Evolutionary conservation across 2,888 invertebrate species (phyloP).

Genomic region (Neria commutata): DNA sequence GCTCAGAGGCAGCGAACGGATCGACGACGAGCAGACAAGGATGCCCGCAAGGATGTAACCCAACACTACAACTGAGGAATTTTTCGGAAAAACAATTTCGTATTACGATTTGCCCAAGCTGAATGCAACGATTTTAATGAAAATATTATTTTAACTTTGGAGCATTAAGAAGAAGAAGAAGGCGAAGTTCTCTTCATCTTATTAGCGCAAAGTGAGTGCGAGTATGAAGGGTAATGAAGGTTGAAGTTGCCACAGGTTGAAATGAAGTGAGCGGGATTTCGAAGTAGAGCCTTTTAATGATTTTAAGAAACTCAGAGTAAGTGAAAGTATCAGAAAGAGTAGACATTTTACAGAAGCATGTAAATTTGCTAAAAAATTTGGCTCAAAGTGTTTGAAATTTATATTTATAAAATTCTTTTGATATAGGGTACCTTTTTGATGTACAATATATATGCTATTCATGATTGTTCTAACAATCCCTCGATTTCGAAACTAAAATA

Average conservation of each 20-base stretch:
- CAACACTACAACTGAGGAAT: constrained; percentile 16
- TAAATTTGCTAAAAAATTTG: too few species aligned
- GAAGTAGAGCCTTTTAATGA: too few species aligned
- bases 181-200: neutral
- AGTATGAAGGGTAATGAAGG: neutral
- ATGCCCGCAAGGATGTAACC: constrained; percentile 18
- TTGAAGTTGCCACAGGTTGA: neutral
- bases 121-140: constrained; percentile 34
- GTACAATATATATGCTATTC: too few species aligned
- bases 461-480: too few species aligned
- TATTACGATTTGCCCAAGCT: neutral
- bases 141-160: constrained; percentile 55
- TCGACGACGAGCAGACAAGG: neutral
- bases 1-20: too few species aligned
- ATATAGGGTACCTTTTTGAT: too few species aligned
- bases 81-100: neutral
- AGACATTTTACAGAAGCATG: too few species aligned
- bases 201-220: neutral
- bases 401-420: too few species aligned
- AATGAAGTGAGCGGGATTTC: neutral
- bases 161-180: constrained; percentile 35
- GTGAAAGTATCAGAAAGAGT: too few species aligned
- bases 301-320: too few species aligned
- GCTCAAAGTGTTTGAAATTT: too few species aligned
- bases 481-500: too few species aligned